Percentiles rank a stretch among this genome's conserved stretches.
Evolutionary conservation across 2,797 vertebrate species (phyloP).

Genomic region (Garrulus glandarius): DNA sequence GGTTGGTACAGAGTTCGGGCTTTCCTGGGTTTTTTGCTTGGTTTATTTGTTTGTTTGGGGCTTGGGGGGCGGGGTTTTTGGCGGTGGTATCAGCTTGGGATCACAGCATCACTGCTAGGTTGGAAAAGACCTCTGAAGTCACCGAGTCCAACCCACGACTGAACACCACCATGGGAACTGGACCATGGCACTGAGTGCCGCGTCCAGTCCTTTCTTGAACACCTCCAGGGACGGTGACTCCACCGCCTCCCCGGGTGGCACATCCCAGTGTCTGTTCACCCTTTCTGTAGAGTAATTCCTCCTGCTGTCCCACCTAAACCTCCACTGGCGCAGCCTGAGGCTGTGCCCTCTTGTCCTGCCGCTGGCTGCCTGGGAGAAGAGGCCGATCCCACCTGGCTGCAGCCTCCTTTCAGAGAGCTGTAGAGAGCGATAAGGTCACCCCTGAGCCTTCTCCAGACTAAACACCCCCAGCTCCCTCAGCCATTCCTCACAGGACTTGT

Average conservation of each 20-base stretch:
- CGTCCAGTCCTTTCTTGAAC: fast-evolving
- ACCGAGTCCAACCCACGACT: fast-evolving
- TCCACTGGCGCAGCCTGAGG: too few relatives aligned
- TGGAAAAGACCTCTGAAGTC: not conserved
- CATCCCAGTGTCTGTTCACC: not conserved
- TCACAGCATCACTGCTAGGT: not conserved
- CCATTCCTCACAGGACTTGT: fast-evolving
- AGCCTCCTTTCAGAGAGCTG: fast-evolving
- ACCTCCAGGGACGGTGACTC: not conserved
- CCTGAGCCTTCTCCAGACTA: not conserved
- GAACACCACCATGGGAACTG: too few relatives aligned
- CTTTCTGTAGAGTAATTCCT: not conserved
- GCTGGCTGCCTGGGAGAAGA: not conserved
- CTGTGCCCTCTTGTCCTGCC: not conserved
- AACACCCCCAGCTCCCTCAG: not conserved
- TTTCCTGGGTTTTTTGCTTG: not conserved
- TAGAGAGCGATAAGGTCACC: fast-evolving
- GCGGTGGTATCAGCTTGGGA: not conserved
- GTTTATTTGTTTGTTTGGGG: not conserved
- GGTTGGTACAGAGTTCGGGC: not conserved
- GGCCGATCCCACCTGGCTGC: fast-evolving
- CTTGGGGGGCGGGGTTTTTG: not conserved
- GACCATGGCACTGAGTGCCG: too few relatives aligned
- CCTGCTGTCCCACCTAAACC: not conserved
- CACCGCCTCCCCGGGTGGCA: not conserved